Evolutionary conservation across 2,797 vertebrate genomes (phyloP).

Genomic region (Coregonus ussuriensis): DNA sequence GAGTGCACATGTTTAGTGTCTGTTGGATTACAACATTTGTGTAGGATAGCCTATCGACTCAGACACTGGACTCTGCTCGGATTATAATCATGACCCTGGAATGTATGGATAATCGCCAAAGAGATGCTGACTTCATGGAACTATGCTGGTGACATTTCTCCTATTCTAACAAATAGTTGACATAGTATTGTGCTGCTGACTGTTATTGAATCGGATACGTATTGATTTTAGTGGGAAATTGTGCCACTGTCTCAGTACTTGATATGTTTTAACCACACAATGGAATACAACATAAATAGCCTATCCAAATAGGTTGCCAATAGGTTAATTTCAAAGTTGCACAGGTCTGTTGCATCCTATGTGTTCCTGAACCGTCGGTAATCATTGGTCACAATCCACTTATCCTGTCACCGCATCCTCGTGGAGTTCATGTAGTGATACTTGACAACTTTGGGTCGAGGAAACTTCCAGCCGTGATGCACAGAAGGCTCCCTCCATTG

Average conservation of each 20-base stretch:
- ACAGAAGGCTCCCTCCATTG: neutral
- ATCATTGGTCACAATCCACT: constrained; percentile 6
- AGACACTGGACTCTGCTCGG: constrained; percentile 17
- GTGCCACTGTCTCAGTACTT: neutral
- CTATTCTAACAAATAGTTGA: neutral
- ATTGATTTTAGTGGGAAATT: neutral
- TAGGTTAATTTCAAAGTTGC: neutral
- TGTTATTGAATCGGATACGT: neutral
- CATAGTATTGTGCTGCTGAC: neutral
- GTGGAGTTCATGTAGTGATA: constrained; percentile 56
- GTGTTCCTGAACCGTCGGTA: neutral
- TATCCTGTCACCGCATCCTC: constrained; percentile 52
- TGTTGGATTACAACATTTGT: neutral
- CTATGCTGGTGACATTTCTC: neutral
- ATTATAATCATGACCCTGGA: constrained; percentile 15
- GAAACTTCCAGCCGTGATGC: constrained; percentile 10
- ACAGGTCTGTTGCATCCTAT: neutral
- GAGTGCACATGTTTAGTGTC: neutral
- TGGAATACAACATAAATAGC: neutral
- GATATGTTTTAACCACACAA: neutral
- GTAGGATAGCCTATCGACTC: constrained; percentile 4
- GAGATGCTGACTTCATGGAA: constrained; percentile 17
- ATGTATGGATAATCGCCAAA: constrained; percentile 17
- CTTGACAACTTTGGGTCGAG: constrained; percentile 47
- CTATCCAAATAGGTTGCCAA: neutral